Percentiles rank a stretch among this genome's conserved stretches.
Evolutionary conservation across 2,888 invertebrate genomes (phyloP).

Genomic region (Syritta pipiens): DNA sequence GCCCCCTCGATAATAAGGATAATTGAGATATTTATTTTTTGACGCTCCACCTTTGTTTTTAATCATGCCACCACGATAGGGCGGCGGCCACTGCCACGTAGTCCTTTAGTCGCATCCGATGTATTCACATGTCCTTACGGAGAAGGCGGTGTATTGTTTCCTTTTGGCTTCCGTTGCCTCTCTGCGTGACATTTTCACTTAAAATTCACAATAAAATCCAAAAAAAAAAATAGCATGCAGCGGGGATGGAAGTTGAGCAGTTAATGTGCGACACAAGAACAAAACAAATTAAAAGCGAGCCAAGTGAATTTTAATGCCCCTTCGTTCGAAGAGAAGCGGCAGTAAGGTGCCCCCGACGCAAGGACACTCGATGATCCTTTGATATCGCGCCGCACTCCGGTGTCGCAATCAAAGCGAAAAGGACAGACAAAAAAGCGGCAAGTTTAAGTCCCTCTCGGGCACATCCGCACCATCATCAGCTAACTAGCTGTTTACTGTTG

Average conservation of each 20-base stretch:
- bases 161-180: constrained; percentile 27
- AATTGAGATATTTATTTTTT: constrained; percentile 64
- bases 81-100: constrained; percentile 27
- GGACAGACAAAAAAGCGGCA: neutral
- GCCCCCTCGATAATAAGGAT: constrained; percentile 57
- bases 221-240: constrained; percentile 22
- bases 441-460: constrained; percentile 21
- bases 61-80: constrained; percentile 54
- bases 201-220: constrained; percentile 50
- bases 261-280: constrained; percentile 51
- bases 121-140: constrained; percentile 57
- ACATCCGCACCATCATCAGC: constrained; percentile 34
- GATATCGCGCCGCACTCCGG: constrained; percentile 18
- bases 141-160: neutral
- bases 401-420: constrained; percentile 11
- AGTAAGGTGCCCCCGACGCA: constrained; percentile 24
- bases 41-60: constrained; percentile 46
- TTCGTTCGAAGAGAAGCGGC: neutral
- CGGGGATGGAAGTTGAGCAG: constrained; percentile 52
- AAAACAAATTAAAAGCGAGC: constrained; percentile 52
- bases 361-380: constrained; percentile 55
- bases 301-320: constrained; percentile 61
- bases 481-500: constrained; percentile 51
- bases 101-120: constrained; percentile 42
- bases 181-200: constrained; percentile 26